Evolutionary conservation across 2,113 vertebrate genomes (phyloP), one percentile per base, ranked within the genome.

Genomic region (Prunella himalayana): DNA sequence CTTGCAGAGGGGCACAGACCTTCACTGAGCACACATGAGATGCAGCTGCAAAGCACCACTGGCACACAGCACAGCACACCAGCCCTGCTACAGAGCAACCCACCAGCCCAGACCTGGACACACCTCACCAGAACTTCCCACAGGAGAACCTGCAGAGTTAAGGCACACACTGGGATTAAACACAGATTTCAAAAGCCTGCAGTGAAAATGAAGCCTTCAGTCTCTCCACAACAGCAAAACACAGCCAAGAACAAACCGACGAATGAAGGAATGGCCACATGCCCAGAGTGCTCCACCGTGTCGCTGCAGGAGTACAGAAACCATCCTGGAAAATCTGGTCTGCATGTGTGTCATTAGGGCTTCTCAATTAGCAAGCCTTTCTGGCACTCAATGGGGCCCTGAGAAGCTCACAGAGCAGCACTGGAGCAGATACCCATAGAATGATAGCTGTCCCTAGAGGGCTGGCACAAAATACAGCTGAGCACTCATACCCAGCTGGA

Each of bases 191-290:
- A 76, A 94, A 96, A 95, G 25, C 59, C 83, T 91, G 86, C 5
- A 11, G 54, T 75, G 92, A 95, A 95, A 95, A 93, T 25, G 45
- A 96, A 94, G 76, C 79, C 86, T 95, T 88, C 57, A 61, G 35
- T 82, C 72, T 83, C 71, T 28, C 41, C 69, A 22, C 10, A 15
- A 81, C 68, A 91, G 92, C 77, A 91, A 79, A 96, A 90, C 61
- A 72, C 56, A 93, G 93, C 95, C 93, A 96, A 93, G 91, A 96
- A 79, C 82, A 92, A 91, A 85, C 49, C 0, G 0, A 85, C 42
- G 92, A 86, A 94, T 77, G 86, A 91, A 92, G 84, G 82, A 90
- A 97, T 96, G 92, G 95, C 95, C 79, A 37, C 75, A 10, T 77
- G 94, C 95, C 93, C 95, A 95, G 92, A 95, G 71, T 5, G 37